Percentiles rank a stretch among this genome's conserved stretches.
Evolutionary conservation across 2,113 vertebrate species (phyloP).

Genomic region (Dolichallabes microphthalmus): DNA sequence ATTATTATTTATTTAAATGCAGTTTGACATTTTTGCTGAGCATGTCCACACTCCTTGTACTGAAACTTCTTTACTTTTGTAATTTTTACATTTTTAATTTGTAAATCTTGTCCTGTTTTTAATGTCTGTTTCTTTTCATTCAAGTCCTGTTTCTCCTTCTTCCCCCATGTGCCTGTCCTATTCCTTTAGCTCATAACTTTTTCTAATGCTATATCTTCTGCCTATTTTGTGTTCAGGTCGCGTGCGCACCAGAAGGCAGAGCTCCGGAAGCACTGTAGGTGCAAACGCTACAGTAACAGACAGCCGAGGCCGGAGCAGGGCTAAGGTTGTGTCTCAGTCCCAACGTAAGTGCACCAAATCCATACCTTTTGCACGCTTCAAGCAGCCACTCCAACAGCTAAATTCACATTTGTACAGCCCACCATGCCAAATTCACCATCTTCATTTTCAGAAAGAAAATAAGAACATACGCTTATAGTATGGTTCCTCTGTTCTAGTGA

Average conservation of each 20-base stretch:
- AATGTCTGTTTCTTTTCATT: not conserved
- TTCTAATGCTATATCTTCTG: not conserved
- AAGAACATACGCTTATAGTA: conserved; percentile 17
- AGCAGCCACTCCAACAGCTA: not conserved
- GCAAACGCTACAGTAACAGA: conserved; percentile 79
- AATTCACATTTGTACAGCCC: not conserved
- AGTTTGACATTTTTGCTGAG: not conserved
- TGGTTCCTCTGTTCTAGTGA: conserved; percentile 3
- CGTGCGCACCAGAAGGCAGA: conserved; percentile 89
- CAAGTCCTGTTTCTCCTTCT: not conserved
- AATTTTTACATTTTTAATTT: too few species aligned
- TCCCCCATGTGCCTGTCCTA: not conserved
- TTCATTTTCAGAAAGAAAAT: conserved; percentile 3
- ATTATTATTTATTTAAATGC: too few species aligned
- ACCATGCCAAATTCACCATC: conserved; percentile 2
- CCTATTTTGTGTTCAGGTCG: conserved; percentile 74
- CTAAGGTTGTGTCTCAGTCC: conserved; percentile 96
- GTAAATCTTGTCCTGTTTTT: conserved; percentile 33
- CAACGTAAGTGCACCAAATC: conserved; percentile 82
- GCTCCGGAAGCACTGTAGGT: conserved; percentile 84
- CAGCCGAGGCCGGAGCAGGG: conserved; percentile 91
- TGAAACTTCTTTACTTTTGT: conserved; percentile 20
- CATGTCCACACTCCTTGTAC: not conserved
- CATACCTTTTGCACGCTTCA: not conserved
- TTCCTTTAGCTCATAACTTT: not conserved